phyloP scores from a whole-genome alignment of 2,888 invertebrate species.

The Tridacna gigas region DNA sequence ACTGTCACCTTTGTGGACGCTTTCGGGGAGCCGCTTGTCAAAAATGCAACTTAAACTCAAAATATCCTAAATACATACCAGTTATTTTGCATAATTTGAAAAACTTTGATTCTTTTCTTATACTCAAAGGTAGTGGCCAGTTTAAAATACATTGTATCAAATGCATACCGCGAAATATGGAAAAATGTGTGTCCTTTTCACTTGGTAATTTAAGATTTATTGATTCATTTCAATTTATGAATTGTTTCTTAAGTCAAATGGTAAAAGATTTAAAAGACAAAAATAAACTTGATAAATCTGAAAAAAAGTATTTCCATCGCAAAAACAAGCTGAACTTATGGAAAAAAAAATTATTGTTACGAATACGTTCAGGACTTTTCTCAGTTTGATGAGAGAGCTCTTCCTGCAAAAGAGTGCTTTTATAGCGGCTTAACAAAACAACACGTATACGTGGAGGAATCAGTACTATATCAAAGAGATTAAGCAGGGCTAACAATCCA shows the following conservation, averaged over 20 bases:
- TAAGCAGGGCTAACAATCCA: constrained; percentile 12
- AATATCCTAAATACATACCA: neutral
- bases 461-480: too few species aligned
- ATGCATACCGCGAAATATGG: constrained; percentile 13
- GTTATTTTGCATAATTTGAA: constrained; percentile 14
- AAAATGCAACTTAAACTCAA: neutral
- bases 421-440: constrained; percentile 1
- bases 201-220: constrained; percentile 19
- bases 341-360: constrained; percentile 28
- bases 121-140: neutral
- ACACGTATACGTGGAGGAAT: constrained; percentile 8
- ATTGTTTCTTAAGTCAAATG: constrained; percentile 8
- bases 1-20: neutral
- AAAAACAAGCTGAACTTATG: neutral
- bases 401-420: neutral
- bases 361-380: constrained; percentile 8
- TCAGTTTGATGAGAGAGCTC: constrained; percentile 27
- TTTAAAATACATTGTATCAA: neutral
- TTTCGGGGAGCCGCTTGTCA: neutral
- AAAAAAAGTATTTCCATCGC: neutral
- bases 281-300: neutral
- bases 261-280: neutral
- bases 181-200: constrained; percentile 17
- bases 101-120: neutral
- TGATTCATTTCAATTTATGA: constrained; percentile 19